phyloP scores from a whole-genome alignment of 1,140 invertebrate genomes.

The Plodia interpunctella region DNA sequence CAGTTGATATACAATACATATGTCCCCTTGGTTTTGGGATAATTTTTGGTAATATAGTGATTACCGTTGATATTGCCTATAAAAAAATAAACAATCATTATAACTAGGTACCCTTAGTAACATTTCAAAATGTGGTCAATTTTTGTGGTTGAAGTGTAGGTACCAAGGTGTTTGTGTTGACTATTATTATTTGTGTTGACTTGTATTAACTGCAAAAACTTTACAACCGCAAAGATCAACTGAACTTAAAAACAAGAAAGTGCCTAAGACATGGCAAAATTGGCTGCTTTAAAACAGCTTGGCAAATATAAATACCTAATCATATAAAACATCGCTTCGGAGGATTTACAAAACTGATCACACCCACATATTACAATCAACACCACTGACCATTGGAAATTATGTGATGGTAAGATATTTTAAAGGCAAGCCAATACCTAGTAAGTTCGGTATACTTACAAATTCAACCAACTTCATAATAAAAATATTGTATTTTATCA shows the following conservation, averaged over 20 bases:
- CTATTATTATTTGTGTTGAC: too few relatives aligned
- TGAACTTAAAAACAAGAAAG: too few relatives aligned
- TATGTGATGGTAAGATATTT: background rate
- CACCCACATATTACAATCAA: too few relatives aligned
- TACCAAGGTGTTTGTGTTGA: too few relatives aligned
- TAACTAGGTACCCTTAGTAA: background rate
- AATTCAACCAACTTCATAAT: conserved; percentile 71
- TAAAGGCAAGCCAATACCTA: background rate
- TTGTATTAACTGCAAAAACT: too few relatives aligned
- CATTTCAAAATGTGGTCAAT: background rate
- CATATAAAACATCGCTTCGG: too few relatives aligned
- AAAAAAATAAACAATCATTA: conserved; percentile 33
- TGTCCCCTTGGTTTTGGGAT: conserved; percentile 59
- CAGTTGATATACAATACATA: conserved; percentile 68
- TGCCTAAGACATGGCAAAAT: too few relatives aligned
- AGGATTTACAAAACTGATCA: too few relatives aligned
- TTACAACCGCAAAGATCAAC: too few relatives aligned
- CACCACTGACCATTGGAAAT: too few relatives aligned
- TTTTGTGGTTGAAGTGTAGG: background rate
- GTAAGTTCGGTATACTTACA: conserved; percentile 48
- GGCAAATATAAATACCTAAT: too few relatives aligned
- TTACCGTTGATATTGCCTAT: conserved; percentile 57
- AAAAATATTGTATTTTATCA: conserved; percentile 69
- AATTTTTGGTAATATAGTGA: conserved; percentile 44
- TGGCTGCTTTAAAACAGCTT: too few relatives aligned